A percentile compares a stretch with the other conserved stretches of the same genome.
phyloP scores from a whole-genome alignment of 2,888 invertebrate species.

The Sesamia inferens region DNA sequence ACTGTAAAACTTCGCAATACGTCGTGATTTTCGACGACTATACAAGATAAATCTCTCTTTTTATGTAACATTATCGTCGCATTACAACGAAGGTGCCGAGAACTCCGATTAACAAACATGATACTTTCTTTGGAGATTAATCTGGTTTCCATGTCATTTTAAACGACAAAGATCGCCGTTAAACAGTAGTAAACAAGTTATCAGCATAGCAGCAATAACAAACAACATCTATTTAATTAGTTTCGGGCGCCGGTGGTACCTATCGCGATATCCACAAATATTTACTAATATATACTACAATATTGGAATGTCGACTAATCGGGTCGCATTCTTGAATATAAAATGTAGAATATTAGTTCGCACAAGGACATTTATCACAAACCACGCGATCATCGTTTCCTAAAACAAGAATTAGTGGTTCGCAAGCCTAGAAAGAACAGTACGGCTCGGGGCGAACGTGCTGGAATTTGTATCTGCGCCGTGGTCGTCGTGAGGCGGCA shows the following conservation, averaged over 20 bases:
- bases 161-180: constrained; percentile 14
- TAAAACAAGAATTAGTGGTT: constrained; percentile 47
- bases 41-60: constrained; percentile 58
- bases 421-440: constrained; percentile 66
- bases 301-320: constrained; percentile 85
- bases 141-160: constrained; percentile 3
- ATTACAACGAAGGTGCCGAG: constrained; percentile 31
- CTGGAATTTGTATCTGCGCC: constrained; percentile 78
- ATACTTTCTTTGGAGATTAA: constrained; percentile 24
- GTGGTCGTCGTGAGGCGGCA: constrained; percentile 87
- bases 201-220: constrained; percentile 60
- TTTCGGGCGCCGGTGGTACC: constrained; percentile 80
- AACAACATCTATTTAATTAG: constrained; percentile 74
- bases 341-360: constrained; percentile 79
- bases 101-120: constrained; percentile 21
- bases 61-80: constrained; percentile 54
- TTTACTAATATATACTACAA: constrained; percentile 85
- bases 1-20: constrained; percentile 43
- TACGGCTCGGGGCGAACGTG: constrained; percentile 79
- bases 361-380: constrained; percentile 79
- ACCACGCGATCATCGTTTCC: constrained; percentile 65
- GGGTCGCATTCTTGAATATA: constrained; percentile 86
- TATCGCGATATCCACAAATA: constrained; percentile 76
- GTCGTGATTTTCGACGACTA: constrained; percentile 47
- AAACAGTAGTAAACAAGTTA: constrained; percentile 38